phyloP scores from a whole-genome alignment of 2,113 vertebrate genomes.

The Thryonomys swinderianus region DNA sequence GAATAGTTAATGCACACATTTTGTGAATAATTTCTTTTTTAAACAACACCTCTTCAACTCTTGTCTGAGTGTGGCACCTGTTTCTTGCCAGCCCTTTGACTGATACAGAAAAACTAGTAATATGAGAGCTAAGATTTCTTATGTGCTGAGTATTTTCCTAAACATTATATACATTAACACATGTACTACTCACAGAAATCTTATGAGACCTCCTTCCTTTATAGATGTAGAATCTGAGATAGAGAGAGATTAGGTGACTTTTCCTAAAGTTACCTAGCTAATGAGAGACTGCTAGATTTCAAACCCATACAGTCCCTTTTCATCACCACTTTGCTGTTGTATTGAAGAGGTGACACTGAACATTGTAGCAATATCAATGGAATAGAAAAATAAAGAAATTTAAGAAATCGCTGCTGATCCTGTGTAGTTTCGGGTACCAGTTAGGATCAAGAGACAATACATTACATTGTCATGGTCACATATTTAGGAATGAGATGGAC shows the following conservation, averaged over 20 bases:
- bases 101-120: not conserved
- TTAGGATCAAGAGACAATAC: not conserved
- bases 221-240: not conserved
- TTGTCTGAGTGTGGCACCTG: not conserved
- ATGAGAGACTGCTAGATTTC: not conserved
- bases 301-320: not conserved
- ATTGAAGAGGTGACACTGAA: not conserved
- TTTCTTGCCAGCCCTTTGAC: slow-evolving; percentile 16
- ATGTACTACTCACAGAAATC: not conserved
- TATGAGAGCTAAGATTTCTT: not conserved
- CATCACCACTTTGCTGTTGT: not conserved
- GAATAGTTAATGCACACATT: not conserved
- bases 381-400: slow-evolving; percentile 13
- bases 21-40: slow-evolving; percentile 36
- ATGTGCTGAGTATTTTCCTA: not conserved
- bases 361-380: slow-evolving; percentile 7
- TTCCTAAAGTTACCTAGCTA: not conserved
- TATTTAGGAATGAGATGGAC: not conserved
- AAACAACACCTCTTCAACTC: not conserved
- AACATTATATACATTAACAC: not conserved
- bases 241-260: not conserved
- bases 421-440: not conserved
- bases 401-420: not conserved
- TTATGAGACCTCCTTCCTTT: not conserved
- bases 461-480: not conserved